These are phyloP conservation scores for Meloidogyne floridensis DNA, from an alignment of 1,140 invertebrate species.

Conservation along the genomic window DNA sequence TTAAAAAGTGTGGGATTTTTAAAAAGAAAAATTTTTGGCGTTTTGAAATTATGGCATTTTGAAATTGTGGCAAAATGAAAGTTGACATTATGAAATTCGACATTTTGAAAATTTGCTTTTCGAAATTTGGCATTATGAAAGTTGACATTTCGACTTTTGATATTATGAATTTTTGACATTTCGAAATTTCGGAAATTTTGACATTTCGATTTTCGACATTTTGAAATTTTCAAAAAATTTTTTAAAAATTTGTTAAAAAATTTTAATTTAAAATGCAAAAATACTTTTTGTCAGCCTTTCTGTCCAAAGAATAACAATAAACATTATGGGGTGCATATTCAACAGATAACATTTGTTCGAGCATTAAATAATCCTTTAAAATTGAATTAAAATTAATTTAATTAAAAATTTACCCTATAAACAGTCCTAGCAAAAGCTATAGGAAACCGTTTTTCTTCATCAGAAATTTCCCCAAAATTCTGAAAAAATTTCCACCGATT, in stretches of 20 bases:
- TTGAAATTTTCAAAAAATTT: background rate
- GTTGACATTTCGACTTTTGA: background rate
- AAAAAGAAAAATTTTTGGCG: no score
- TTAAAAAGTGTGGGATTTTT: background rate
- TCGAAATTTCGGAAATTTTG: no score
- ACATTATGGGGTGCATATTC: slow-evolving; percentile 45
- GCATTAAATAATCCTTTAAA: slow-evolving; percentile 50
- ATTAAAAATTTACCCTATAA: slow-evolving; percentile 33
- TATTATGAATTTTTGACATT: background rate
- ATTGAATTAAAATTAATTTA: background rate
- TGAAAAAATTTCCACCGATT: slow-evolving; percentile 28
- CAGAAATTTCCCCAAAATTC: background rate
- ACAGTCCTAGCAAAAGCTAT: slow-evolving; percentile 45
- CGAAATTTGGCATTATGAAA: no score
- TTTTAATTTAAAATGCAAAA: background rate
- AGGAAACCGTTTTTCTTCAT: slow-evolving; percentile 36
- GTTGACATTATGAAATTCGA: background rate
- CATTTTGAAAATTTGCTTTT: background rate
- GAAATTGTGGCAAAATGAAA: no score
- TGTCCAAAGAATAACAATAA: slow-evolving; percentile 47
- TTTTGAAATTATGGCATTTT: no score
- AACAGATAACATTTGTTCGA: slow-evolving; percentile 45
- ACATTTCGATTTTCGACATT: background rate
- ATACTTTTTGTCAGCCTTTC: slow-evolving; percentile 32
- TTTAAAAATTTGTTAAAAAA: background rate